Evolutionary conservation across 2,888 invertebrate species (phyloP).

Genomic region (Matsumyia berberina): DNA sequence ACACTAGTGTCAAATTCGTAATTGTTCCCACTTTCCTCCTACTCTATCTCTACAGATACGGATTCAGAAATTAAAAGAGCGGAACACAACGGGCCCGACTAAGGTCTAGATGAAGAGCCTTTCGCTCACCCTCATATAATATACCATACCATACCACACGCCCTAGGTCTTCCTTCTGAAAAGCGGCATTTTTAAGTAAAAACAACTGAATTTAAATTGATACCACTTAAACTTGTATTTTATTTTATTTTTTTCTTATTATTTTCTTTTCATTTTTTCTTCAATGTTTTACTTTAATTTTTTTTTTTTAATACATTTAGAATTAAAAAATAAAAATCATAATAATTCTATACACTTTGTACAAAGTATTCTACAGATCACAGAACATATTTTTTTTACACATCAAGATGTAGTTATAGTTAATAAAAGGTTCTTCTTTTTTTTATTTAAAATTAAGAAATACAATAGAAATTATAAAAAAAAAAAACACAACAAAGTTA

Average conservation of each 20-base stretch:
- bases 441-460: conserved; percentile 67
- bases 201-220: conserved; percentile 30
- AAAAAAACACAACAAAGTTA: conserved; percentile 68
- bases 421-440: conserved; percentile 49
- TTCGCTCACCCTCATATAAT: too few relatives aligned
- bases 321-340: conserved; percentile 79
- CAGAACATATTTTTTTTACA: conserved; percentile 82
- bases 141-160: too few relatives aligned
- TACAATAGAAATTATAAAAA: conserved; percentile 66
- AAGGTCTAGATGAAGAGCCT: too few relatives aligned
- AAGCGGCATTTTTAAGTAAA: neutral
- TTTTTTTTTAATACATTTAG: conserved; percentile 67
- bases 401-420: conserved; percentile 76
- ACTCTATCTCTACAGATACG: too few relatives aligned
- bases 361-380: conserved; percentile 84
- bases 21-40: too few relatives aligned
- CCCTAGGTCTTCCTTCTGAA: too few relatives aligned
- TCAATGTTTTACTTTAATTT: conserved; percentile 45
- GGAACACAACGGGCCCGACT: too few relatives aligned
- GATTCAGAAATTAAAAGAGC: too few relatives aligned
- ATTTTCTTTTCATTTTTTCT: conserved; percentile 59
- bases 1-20: too few relatives aligned
- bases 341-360: conserved; percentile 83
- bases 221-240: conserved; percentile 62
- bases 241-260: conserved; percentile 35